Percentiles rank a stretch among this genome's conserved stretches.
phyloP scores from a whole-genome alignment of 2,888 invertebrate species.

The Drosophila greeni region DNA sequence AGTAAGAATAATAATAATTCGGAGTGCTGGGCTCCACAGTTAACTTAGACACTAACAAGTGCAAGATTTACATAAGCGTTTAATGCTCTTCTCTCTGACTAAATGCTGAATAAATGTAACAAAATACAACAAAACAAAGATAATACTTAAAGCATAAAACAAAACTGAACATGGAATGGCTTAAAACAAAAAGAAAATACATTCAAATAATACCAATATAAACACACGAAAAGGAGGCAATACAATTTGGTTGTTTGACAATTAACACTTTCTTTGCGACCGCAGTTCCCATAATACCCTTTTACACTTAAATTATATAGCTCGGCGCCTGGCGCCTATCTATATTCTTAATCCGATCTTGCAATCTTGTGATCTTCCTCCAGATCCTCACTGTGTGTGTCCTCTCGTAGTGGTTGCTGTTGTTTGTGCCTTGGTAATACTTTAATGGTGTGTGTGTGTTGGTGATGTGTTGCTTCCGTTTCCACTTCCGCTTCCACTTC shows the following conservation, averaged over 20 bases:
- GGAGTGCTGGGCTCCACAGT: conserved; percentile 37
- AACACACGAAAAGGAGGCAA: conserved; percentile 25
- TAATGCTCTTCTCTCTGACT: conserved; percentile 59
- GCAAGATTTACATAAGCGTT: conserved; percentile 69
- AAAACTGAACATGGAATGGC: conserved; percentile 61
- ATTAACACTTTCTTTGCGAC: conserved; percentile 63
- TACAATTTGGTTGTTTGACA: conserved; percentile 42
- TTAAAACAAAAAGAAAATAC: conserved; percentile 34
- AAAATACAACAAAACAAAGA: conserved; percentile 33
- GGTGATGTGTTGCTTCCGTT: conserved; percentile 33
- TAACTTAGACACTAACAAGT: conserved; percentile 67
- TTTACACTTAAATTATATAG: conserved; percentile 36
- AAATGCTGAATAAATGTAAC: conserved; percentile 39
- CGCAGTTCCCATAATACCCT: conserved; percentile 69
- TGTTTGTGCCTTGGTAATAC: conserved; percentile 67
- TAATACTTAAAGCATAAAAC: conserved; percentile 52
- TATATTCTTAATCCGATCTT: conserved; percentile 16
- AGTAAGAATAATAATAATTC: conserved; percentile 36
- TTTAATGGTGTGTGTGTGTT: conserved; percentile 56
- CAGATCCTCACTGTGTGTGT: conserved; percentile 2
- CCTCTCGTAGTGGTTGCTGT: conserved; percentile 39
- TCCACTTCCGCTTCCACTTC: conserved; percentile 47
- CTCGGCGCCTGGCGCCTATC: conserved; percentile 57
- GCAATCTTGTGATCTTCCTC: background rate
- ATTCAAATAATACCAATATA: conserved; percentile 28